phyloP scores from a whole-genome alignment of 92 coral and sea anemone genomes.

The Blastomussa wellsi region DNA sequence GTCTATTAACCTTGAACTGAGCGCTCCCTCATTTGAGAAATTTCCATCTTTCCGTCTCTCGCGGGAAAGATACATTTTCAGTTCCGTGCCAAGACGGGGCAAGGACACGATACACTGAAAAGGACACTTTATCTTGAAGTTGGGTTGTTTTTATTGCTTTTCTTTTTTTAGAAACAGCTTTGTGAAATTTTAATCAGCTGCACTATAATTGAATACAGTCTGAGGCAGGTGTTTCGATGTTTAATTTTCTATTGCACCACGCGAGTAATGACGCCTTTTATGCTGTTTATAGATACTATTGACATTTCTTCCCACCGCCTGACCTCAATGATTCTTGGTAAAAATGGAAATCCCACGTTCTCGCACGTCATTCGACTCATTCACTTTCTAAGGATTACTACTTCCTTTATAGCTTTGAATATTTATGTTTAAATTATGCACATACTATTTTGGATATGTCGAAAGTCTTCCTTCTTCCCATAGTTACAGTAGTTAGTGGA shows the following conservation, averaged over 20 bases:
- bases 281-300: not conserved
- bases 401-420: conserved; percentile 19
- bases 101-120: not conserved
- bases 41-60: not conserved
- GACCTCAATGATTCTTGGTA: not conserved
- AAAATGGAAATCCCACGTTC: conserved; percentile 8
- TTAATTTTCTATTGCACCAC: not conserved
- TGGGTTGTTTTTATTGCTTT: not conserved
- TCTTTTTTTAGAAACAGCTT: conserved; percentile 9
- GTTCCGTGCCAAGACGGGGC: not conserved
- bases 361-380: conserved; percentile 7
- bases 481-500: no score
- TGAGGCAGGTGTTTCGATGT: conserved; percentile 20
- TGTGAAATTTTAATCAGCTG: conserved; percentile 13
- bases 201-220: conserved; percentile 13
- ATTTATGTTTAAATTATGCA: conserved; percentile 6
- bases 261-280: not conserved
- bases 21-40: not conserved
- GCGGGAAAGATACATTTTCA: not conserved
- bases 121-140: not conserved
- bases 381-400: not conserved
- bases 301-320: not conserved
- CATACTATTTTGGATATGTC: not conserved
- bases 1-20: not conserved
- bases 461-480: conserved; percentile 6